phyloP scores from a whole-genome alignment of 2,113 vertebrate genomes.

The Arvicanthis niloticus region DNA sequence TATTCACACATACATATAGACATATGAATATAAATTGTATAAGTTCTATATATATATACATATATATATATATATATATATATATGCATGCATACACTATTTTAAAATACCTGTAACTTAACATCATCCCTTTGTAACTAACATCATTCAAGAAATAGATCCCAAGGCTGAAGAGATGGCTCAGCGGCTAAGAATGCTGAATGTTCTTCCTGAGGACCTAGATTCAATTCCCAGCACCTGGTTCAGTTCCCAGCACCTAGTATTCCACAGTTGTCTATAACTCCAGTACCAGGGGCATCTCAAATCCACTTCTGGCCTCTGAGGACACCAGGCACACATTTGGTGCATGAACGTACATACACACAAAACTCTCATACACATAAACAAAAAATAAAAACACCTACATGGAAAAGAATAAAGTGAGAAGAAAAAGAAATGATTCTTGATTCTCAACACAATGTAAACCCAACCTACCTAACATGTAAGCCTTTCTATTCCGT shows the following conservation, averaged over 20 bases:
- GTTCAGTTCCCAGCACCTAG: background rate
- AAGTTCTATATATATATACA: background rate
- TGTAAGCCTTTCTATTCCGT: background rate
- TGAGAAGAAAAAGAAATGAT: background rate
- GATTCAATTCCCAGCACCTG: background rate
- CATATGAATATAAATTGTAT: background rate
- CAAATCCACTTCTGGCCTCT: background rate
- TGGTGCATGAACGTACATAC: background rate
- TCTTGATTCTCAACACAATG: background rate
- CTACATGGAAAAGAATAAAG: background rate
- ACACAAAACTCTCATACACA: background rate
- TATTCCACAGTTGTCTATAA: background rate
- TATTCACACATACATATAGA: background rate
- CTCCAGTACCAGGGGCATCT: background rate
- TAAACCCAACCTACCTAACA: conserved; percentile 12
- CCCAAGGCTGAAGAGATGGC: background rate
- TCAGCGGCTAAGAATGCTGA: background rate
- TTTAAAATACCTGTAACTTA: conserved; percentile 51
- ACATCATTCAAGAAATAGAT: background rate
- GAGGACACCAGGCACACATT: background rate
- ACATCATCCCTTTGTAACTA: background rate
- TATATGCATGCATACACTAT: background rate
- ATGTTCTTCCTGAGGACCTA: background rate
- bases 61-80: no score
- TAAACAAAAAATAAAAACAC: background rate